Percentiles rank a stretch among this genome's conserved stretches.
Evolutionary conservation across 2,797 vertebrate genomes (phyloP).

Genomic region (Nannoperca australis): DNA sequence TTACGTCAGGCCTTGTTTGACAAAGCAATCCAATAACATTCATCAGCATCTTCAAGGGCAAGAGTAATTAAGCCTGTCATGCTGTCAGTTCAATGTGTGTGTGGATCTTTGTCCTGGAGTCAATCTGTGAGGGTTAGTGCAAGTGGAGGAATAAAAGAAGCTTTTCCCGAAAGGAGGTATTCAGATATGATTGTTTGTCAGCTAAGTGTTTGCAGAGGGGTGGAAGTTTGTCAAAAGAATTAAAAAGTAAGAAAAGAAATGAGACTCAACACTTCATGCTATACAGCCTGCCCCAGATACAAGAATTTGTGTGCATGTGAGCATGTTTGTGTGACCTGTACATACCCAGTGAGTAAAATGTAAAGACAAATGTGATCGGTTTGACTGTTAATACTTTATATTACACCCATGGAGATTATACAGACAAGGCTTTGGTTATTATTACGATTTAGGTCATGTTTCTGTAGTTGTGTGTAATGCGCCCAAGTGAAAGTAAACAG

Average conservation of each 20-base stretch:
- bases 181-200: slow-evolving; percentile 66
- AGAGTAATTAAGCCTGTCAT: slow-evolving; percentile 52
- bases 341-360: background rate
- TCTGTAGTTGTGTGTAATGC: background rate
- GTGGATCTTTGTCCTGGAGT: slow-evolving; percentile 58
- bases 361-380: background rate
- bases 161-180: slow-evolving; percentile 46
- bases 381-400: background rate
- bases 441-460: background rate
- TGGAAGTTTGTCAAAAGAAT: slow-evolving; percentile 74
- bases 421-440: background rate
- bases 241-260: slow-evolving; percentile 64
- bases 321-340: slow-evolving; percentile 12
- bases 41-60: slow-evolving; percentile 52
- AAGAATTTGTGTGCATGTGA: background rate
- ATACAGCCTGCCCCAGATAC: slow-evolving; percentile 68
- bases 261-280: slow-evolving; percentile 55
- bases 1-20: slow-evolving; percentile 55
- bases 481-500: background rate
- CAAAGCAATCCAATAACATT: slow-evolving; percentile 46
- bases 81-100: slow-evolving; percentile 50
- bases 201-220: slow-evolving; percentile 54
- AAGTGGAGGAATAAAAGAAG: slow-evolving; percentile 38
- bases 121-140: slow-evolving; percentile 40
- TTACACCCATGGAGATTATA: background rate